Evolutionary conservation across 2,888 invertebrate species (phyloP).

Genomic region (Hydrotaea diabolus): DNA sequence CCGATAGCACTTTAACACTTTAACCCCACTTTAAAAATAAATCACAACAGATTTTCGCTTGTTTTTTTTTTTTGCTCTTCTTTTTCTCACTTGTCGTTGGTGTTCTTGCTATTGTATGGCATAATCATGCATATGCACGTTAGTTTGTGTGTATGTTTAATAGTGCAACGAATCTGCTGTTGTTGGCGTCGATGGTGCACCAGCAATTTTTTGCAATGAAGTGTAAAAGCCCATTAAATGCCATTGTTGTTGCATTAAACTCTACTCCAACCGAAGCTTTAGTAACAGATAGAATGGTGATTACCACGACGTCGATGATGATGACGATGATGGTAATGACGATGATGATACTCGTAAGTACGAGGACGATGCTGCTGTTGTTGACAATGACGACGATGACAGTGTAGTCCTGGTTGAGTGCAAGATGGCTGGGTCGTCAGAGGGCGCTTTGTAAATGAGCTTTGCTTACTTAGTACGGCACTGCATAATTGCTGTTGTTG

Average conservation of each 20-base stretch:
- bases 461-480: constrained; percentile 21
- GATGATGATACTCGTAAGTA: too few relatives aligned
- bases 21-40: constrained; percentile 51
- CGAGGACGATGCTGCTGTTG: constrained; percentile 31
- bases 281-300: constrained; percentile 2
- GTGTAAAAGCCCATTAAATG: constrained; percentile 56
- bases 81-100: constrained; percentile 11
- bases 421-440: background rate
- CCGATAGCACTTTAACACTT: constrained; percentile 51
- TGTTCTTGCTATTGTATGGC: constrained; percentile 21
- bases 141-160: too few relatives aligned
- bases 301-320: constrained; percentile 33
- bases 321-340: constrained; percentile 18
- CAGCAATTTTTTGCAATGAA: constrained; percentile 54
- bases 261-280: constrained; percentile 1
- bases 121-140: too few relatives aligned
- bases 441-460: background rate
- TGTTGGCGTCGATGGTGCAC: constrained; percentile 29
- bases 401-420: background rate
- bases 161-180: background rate
- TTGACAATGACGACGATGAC: background rate
- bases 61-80: background rate
- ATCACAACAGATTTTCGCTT: constrained; percentile 15
- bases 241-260: constrained; percentile 50
- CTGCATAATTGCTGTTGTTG: constrained; percentile 15